A percentile compares a stretch with the other conserved stretches of the same genome.
Conservation (phyloP, 1,140 invertebrate species). For the Diorhabda elongata region DNA sequence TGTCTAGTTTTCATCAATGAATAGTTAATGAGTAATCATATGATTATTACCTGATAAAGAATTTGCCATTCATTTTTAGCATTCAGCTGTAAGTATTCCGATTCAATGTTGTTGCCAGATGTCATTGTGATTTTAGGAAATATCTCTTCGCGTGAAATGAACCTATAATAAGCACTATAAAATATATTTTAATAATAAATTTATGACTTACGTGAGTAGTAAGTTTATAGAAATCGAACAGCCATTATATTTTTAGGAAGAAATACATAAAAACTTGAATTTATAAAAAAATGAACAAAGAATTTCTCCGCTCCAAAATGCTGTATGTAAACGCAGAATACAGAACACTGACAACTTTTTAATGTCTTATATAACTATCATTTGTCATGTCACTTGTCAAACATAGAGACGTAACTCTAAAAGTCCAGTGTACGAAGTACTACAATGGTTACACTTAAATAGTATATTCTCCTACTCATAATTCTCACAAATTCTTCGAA, state of each 20-base stretch:
- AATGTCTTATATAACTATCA: not conserved
- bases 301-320: not conserved
- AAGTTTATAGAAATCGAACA: not conserved
- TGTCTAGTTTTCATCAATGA: not conserved
- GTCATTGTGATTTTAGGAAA: constrained; percentile 13
- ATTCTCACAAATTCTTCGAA: too few relatives aligned
- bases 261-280: not conserved
- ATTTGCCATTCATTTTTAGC: constrained; percentile 59
- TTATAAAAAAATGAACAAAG: constrained; percentile 1
- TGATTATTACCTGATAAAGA: constrained; percentile 60
- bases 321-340: not conserved
- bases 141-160: not conserved
- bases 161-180: not conserved
- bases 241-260: not conserved
- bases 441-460: too few relatives aligned
- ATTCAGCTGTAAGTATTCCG: constrained; percentile 63
- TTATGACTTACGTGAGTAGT: not conserved
- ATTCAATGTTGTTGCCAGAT: constrained; percentile 55
- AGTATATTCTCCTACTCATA: too few relatives aligned
- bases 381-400: not conserved
- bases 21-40: constrained; percentile 4
- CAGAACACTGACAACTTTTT: not conserved
- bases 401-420: not conserved
- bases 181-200: not conserved
- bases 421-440: too few relatives aligned